Evolutionary conservation across 2,797 vertebrate genomes (phyloP).

Genomic region (Rhinatrema bivittatum): DNA sequence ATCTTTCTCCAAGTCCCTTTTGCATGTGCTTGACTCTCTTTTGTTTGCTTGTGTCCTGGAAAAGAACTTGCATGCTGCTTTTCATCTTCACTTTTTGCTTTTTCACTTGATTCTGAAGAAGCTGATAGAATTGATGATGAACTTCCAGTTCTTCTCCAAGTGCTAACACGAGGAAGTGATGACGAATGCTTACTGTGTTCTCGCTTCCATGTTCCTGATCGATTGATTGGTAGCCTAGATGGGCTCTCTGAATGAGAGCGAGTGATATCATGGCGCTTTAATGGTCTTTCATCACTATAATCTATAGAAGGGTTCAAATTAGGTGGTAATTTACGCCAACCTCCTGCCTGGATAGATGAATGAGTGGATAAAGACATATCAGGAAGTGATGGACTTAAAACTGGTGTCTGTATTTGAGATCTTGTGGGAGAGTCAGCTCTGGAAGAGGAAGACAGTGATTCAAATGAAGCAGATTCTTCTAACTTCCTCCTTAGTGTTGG

Average conservation of each 20-base stretch:
- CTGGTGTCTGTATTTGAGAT: conserved; percentile 72
- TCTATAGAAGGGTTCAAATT: conserved; percentile 60
- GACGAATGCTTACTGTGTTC: conserved; percentile 88
- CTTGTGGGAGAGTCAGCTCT: conserved; percentile 65
- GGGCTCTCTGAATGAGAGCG: conserved; percentile 94
- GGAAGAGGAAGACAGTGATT: conserved; percentile 71
- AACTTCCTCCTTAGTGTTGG: conserved; percentile 88
- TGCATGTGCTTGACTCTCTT: conserved; percentile 61
- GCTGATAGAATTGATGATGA: conserved; percentile 94
- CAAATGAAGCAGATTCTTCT: conserved; percentile 82
- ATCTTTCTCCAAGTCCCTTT: conserved; percentile 92
- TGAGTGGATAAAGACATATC: conserved; percentile 69
- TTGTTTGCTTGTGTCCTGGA: conserved; percentile 55
- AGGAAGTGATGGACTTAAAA: conserved; percentile 76
- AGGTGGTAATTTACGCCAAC: conserved; percentile 71
- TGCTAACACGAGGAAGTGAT: conserved; percentile 89
- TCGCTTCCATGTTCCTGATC: conserved; percentile 92
- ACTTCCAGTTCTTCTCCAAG: conserved; percentile 94
- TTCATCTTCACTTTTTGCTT: conserved; percentile 78
- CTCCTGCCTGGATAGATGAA: conserved; percentile 55
- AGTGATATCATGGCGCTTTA: conserved; percentile 72
- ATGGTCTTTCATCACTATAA: conserved; percentile 60
- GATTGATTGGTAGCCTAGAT: conserved; percentile 80
- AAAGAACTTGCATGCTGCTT: conserved; percentile 56
- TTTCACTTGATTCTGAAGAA: conserved; percentile 92